Evolutionary conservation across 1,140 invertebrate species (phyloP).

Genomic region (Diachasma alloeum): DNA sequence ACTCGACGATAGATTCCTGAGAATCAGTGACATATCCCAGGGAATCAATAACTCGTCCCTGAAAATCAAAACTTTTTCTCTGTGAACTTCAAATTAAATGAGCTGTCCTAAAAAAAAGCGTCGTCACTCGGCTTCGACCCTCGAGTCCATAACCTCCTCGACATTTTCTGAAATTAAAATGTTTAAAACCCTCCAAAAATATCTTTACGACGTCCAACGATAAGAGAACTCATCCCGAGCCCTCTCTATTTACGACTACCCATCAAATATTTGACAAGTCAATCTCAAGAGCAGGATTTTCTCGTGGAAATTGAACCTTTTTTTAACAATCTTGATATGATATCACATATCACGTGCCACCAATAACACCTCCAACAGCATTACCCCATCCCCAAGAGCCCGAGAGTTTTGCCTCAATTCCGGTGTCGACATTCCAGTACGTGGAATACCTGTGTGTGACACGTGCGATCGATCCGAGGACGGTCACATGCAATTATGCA

Average conservation of each 20-base stretch:
- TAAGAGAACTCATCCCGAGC: background rate
- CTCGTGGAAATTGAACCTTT: background rate
- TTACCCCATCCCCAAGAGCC: no score
- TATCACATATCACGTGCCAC: background rate
- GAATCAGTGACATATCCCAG: no score
- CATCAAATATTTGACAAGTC: conserved; percentile 2
- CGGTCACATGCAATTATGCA: conserved; percentile 2
- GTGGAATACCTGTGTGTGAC: background rate
- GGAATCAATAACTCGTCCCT: no score
- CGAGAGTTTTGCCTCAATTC: background rate
- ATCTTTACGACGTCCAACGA: background rate
- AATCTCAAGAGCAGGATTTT: background rate
- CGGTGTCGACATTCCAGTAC: background rate
- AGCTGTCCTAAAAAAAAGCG: no score
- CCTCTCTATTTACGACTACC: background rate
- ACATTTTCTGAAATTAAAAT: background rate
- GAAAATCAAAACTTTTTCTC: no score
- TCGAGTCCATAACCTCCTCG: background rate
- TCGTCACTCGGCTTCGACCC: background rate
- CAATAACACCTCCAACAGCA: background rate
- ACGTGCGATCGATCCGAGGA: background rate
- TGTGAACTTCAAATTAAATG: no score
- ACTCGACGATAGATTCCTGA: no score
- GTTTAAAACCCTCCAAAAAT: background rate
- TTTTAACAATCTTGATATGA: background rate